Conservation (phyloP, 2,797 vertebrate genomes). For the Notamacropus eugenii region DNA sequence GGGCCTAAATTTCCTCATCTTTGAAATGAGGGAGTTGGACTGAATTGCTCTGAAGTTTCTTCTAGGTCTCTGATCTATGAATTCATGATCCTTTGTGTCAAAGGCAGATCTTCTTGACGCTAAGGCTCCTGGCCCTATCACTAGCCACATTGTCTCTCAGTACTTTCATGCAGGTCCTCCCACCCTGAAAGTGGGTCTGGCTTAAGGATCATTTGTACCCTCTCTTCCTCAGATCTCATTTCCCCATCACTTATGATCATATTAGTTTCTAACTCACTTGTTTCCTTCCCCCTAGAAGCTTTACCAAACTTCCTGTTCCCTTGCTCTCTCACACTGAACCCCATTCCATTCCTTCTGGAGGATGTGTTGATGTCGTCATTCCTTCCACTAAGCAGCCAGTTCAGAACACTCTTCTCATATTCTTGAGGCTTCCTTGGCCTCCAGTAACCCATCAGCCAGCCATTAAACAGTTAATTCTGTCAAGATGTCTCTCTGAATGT, state of each 20-base stretch:
- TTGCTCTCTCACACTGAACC: constrained; percentile 6
- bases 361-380: constrained; percentile 33
- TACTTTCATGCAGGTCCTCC: not conserved
- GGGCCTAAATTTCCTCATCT: not conserved
- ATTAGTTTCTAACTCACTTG: not conserved
- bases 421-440: constrained; percentile 66
- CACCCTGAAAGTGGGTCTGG: not conserved
- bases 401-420: constrained; percentile 58
- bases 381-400: constrained; percentile 55
- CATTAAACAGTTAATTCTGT: constrained; percentile 72
- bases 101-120: not conserved
- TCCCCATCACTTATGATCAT: not conserved
- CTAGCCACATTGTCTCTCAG: not conserved
- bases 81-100: not conserved
- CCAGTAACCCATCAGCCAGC: constrained; percentile 50
- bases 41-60: not conserved
- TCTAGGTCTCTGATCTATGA: not conserved
- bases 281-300: not conserved
- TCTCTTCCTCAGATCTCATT: constrained; percentile 6
- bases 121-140: not conserved
- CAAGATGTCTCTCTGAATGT: constrained; percentile 69
- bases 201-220: not conserved
- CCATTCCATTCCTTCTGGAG: constrained; percentile 31
- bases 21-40: not conserved
- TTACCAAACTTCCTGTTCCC: not conserved